A percentile compares a stretch with the other conserved stretches of the same genome.
These are phyloP conservation scores for Crambe crambe DNA, from an alignment of 37 sponge, comb jelly and placozoan species.

Conservation along the genomic window DNA sequence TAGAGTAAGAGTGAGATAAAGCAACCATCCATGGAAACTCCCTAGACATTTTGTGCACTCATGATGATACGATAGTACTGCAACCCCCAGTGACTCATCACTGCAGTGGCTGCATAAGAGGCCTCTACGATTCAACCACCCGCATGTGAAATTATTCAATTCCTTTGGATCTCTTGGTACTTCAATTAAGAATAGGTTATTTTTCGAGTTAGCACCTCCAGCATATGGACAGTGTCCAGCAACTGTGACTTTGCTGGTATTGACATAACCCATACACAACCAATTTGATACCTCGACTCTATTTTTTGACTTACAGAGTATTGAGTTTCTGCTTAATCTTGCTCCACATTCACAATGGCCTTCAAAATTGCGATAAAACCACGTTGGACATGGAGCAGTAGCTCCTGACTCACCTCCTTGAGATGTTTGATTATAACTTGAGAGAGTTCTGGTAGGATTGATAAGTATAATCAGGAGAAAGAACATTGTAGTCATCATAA, in stretches of 20 bases:
- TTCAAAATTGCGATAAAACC: too few species aligned
- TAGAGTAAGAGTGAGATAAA: not conserved
- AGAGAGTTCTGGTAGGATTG: too few species aligned
- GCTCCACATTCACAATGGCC: too few species aligned
- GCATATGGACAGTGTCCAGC: slow-evolving; percentile 5
- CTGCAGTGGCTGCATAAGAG: slow-evolving; percentile 13
- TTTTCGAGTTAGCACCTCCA: not conserved
- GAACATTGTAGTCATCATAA: too few species aligned
- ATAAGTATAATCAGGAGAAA: too few species aligned
- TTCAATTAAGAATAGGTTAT: too few species aligned
- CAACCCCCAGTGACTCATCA: slow-evolving; percentile 7
- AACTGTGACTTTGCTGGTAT: not conserved
- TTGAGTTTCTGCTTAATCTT: too few species aligned
- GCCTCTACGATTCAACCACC: slow-evolving; percentile 13
- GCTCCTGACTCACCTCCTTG: too few species aligned
- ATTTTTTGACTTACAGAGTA: not conserved
- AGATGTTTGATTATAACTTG: too few species aligned
- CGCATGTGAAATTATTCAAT: not conserved
- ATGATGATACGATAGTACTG: not conserved
- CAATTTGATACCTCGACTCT: not conserved
- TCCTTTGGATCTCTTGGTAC: not conserved
- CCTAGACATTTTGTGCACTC: slow-evolving; percentile 3
- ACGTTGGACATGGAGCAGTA: too few species aligned
- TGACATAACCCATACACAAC: slow-evolving; percentile 4
- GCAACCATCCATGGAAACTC: not conserved